Evolutionary conservation across 2,797 vertebrate species (phyloP).

Genomic region (Brotula barbata): DNA sequence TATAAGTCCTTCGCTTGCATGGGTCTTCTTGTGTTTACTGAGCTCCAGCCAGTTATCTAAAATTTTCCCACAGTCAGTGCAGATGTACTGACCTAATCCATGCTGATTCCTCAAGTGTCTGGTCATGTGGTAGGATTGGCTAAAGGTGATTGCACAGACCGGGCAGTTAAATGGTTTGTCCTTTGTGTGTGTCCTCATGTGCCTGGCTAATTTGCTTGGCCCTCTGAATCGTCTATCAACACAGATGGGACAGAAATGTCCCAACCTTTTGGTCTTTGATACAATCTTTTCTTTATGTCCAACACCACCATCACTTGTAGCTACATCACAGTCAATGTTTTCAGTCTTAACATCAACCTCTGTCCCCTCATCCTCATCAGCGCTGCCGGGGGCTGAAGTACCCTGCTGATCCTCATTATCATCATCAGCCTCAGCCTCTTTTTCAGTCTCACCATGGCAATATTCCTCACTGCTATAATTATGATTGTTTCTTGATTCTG

Average conservation of each 20-base stretch:
- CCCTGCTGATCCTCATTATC: background rate
- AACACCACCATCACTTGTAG: background rate
- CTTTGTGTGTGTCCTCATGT: constrained; percentile 75
- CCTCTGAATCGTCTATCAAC: constrained; percentile 57
- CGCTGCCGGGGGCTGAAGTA: constrained; percentile 1
- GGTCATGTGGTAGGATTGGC: constrained; percentile 75
- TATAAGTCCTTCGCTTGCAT: constrained; percentile 39
- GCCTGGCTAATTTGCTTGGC: constrained; percentile 66
- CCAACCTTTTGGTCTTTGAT: constrained; percentile 16
- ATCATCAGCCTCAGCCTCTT: background rate
- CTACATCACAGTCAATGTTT: background rate
- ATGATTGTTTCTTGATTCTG: background rate
- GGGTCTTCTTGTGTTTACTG: constrained; percentile 61
- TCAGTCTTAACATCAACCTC: constrained; percentile 3
- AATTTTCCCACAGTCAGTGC: constrained; percentile 59
- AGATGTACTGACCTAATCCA: constrained; percentile 55
- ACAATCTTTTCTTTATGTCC: background rate
- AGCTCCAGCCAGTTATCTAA: constrained; percentile 61
- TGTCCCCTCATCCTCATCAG: constrained; percentile 1
- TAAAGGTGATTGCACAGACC: constrained; percentile 59
- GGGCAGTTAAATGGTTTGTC: constrained; percentile 73
- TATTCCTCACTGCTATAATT: background rate
- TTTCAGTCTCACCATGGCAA: background rate
- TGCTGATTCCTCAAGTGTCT: constrained; percentile 70
- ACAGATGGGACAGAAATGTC: constrained; percentile 67